A percentile compares a stretch with the other conserved stretches of the same genome.
phyloP scores from a whole-genome alignment of 2,113 vertebrate species.

The Scopus umbretta region DNA sequence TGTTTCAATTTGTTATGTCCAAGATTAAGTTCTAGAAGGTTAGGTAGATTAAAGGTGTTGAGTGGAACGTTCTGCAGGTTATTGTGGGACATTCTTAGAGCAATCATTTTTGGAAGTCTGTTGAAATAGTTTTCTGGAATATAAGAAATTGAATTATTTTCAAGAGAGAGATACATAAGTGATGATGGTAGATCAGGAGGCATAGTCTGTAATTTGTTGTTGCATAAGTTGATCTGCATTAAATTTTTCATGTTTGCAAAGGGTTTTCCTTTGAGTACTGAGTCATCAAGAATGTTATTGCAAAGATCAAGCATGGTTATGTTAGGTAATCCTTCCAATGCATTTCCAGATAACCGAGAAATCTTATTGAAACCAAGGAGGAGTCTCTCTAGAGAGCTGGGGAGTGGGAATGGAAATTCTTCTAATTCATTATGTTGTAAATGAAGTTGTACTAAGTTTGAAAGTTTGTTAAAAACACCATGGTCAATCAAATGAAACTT shows the following conservation, averaged over 20 bases:
- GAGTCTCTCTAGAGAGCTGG: constrained; percentile 76
- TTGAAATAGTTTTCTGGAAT: constrained; percentile 79
- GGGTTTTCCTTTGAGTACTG: constrained; percentile 58
- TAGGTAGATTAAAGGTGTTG: constrained; percentile 77
- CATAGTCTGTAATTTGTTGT: constrained; percentile 77
- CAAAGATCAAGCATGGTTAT: constrained; percentile 80
- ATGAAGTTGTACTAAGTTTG: constrained; percentile 73
- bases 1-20: constrained; percentile 80
- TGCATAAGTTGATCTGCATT: constrained; percentile 76
- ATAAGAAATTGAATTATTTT: constrained; percentile 79
- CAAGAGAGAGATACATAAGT: constrained; percentile 79
- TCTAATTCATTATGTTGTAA: constrained; percentile 78
- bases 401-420: constrained; percentile 76
- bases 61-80: constrained; percentile 69
- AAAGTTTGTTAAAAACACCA: constrained; percentile 71
- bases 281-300: constrained; percentile 71
- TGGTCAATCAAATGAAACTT: constrained; percentile 72
- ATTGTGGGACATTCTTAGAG: constrained; percentile 76
- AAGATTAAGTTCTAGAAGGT: constrained; percentile 77
- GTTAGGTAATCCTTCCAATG: constrained; percentile 66
- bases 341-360: constrained; percentile 60
- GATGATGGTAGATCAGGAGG: constrained; percentile 73
- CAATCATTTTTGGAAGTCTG: constrained; percentile 71
- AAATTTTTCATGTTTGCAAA: constrained; percentile 74
- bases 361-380: constrained; percentile 78